phyloP scores from a whole-genome alignment of 2,113 vertebrate species.

The Tragelaphus strepsiceros region DNA sequence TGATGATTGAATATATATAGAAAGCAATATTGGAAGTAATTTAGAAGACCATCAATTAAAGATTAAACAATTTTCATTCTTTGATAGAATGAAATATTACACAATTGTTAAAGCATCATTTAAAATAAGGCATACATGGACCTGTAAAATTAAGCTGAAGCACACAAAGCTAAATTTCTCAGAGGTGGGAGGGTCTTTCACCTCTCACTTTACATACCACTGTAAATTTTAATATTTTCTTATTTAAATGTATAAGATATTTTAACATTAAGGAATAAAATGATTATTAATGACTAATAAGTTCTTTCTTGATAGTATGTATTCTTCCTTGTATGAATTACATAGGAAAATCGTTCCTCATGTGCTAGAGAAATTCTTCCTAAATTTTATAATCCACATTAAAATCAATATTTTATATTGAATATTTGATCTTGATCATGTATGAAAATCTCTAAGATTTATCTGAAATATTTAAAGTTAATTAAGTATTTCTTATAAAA shows the following conservation, averaged over 20 bases:
- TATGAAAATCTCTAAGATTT: neutral
- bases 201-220: neutral
- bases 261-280: neutral
- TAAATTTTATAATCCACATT: neutral
- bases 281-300: neutral
- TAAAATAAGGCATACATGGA: neutral
- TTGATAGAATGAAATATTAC: neutral
- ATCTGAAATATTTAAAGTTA: neutral
- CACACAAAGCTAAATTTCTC: neutral
- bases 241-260: neutral
- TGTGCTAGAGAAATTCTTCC: neutral
- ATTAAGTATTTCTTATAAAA: neutral
- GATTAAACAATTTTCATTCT: neutral
- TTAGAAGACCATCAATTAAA: neutral
- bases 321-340: neutral
- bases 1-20: neutral
- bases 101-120: neutral
- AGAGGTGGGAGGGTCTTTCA: neutral
- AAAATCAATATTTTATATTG: neutral
- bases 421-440: neutral
- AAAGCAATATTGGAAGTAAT: neutral
- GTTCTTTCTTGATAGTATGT: neutral
- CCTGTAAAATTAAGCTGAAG: neutral
- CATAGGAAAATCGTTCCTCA: neutral
- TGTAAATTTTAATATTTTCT: neutral